A percentile compares a stretch with the other conserved stretches of the same genome.
Conservation (phyloP, 2,888 invertebrate species). For the Pseudococcus jackbeardsleyi region DNA sequence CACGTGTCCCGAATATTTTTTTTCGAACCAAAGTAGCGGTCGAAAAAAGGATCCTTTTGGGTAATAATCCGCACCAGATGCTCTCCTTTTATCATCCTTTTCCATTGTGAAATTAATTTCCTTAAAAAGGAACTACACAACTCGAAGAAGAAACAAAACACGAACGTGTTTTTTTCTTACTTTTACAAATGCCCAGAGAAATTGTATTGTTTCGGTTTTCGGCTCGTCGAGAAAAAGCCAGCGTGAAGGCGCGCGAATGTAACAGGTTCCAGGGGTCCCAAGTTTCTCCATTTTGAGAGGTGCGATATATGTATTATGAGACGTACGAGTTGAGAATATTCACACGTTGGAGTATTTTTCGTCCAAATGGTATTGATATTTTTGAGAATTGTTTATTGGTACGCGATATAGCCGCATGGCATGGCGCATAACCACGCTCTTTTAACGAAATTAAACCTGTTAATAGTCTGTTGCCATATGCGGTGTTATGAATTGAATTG, state of each 20-base stretch:
- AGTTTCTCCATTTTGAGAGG: background rate
- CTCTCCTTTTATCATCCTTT: background rate
- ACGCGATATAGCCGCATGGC: background rate
- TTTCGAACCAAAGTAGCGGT: background rate
- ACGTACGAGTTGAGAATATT: background rate
- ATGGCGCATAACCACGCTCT: constrained; percentile 28
- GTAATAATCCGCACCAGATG: constrained; percentile 39
- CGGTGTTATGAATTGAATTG: constrained; percentile 57
- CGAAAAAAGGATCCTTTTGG: background rate
- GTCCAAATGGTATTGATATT: background rate
- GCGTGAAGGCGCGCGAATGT: constrained; percentile 13
- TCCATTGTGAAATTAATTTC: background rate
- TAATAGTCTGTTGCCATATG: constrained; percentile 58
- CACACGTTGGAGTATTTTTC: background rate
- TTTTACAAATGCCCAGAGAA: background rate
- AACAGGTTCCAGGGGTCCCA: constrained; percentile 11
- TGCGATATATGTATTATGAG: background rate
- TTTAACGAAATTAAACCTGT: constrained; percentile 55
- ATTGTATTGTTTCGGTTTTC: background rate
- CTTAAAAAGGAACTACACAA: background rate
- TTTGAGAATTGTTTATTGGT: constrained; percentile 3
- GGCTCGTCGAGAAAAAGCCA: background rate
- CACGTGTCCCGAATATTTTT: constrained; percentile 13
- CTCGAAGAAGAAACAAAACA: background rate
- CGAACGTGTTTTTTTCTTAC: background rate